Conservation (phyloP, 37 sponge, comb jelly and placozoan species). For the Halichondria panicea region DNA sequence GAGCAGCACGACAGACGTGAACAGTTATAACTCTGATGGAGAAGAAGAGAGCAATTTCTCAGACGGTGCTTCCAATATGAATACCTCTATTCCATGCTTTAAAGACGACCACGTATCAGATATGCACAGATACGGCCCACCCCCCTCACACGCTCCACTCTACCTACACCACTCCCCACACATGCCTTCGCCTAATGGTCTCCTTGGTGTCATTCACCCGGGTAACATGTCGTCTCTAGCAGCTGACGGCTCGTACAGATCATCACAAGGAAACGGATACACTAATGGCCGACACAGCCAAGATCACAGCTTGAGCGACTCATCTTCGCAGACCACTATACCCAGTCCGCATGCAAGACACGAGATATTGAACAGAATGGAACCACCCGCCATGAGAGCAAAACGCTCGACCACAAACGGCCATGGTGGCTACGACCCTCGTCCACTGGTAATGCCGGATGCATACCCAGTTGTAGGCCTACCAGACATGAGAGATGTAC, state of each 20-base stretch:
- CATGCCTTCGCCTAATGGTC: neutral
- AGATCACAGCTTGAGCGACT: too few species aligned
- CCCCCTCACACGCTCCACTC: neutral
- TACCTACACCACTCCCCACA: neutral
- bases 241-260: too few species aligned
- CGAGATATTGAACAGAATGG: too few species aligned
- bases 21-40: neutral
- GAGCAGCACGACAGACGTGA: neutral
- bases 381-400: too few species aligned
- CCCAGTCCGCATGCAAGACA: too few species aligned
- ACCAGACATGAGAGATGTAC: slow-evolving; percentile 7
- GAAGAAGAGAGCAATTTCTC: neutral
- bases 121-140: neutral
- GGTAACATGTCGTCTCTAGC: too few species aligned
- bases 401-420: too few species aligned
- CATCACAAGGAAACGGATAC: too few species aligned
- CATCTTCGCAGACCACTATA: too few species aligned
- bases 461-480: slow-evolving; percentile 7
- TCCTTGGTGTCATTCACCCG: too few species aligned
- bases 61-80: neutral
- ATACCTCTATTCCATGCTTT: neutral
- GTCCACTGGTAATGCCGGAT: slow-evolving; percentile 34
- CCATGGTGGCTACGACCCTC: slow-evolving; percentile 4
- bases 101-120: neutral
- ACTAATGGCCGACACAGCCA: too few species aligned